Evolutionary conservation across 2,888 invertebrate species (phyloP).

Genomic region (Papilio demoleus): DNA sequence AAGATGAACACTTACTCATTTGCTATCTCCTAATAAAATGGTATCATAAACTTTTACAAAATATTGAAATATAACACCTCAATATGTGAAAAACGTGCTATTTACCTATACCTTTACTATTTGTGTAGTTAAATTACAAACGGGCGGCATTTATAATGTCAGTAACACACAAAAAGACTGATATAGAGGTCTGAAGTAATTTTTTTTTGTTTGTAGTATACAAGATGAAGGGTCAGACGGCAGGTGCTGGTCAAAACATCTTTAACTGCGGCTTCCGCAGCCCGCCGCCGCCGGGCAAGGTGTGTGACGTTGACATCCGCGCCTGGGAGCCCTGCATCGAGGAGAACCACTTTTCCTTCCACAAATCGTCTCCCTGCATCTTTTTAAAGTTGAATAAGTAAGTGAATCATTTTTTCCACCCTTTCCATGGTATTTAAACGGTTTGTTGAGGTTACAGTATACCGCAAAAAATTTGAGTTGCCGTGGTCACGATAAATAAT

Average conservation of each 20-base stretch:
- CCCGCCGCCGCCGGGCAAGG: constrained; percentile 88
- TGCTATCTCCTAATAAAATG: too few species aligned
- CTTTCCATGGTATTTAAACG: too few species aligned
- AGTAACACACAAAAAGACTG: too few species aligned
- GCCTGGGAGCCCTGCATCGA: constrained; percentile 91
- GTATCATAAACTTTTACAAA: too few species aligned
- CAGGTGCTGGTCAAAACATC: constrained; percentile 89
- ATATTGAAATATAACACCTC: too few species aligned
- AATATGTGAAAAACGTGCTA: too few species aligned
- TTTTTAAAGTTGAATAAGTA: constrained; percentile 95
- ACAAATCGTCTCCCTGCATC: constrained; percentile 96
- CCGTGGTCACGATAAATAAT: too few species aligned
- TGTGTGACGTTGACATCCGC: constrained; percentile 93
- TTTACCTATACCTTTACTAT: background rate
- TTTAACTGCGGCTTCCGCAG: constrained; percentile 88
- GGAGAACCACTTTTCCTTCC: constrained; percentile 95
- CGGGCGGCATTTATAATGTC: too few species aligned
- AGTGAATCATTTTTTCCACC: constrained; percentile 22
- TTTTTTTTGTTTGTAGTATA: constrained; percentile 82
- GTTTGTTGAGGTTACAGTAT: too few species aligned
- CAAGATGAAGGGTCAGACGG: constrained; percentile 88
- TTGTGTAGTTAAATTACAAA: background rate
- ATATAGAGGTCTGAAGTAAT: too few species aligned
- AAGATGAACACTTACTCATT: too few species aligned
- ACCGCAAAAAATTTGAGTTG: too few species aligned